Evolutionary conservation across 1,140 invertebrate species (phyloP), one percentile per base, ranked within the genome.

Genomic region (Cotesia chilonis): DNA sequence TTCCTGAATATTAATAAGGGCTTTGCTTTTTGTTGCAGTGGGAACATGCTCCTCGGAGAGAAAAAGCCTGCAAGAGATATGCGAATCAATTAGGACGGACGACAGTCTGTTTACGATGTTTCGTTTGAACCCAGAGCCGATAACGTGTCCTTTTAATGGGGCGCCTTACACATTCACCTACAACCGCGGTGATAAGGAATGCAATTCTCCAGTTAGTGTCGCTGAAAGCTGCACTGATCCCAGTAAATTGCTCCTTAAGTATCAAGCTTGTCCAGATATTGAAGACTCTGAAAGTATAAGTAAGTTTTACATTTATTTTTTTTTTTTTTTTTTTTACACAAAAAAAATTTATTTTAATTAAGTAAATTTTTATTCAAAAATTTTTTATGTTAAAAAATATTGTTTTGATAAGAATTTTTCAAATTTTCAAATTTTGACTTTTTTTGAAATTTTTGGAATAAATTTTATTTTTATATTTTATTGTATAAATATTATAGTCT

Each of bases 101-200:
- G 92, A 93, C 5, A 88, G 87, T 2, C 85, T 94, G 1, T 90
- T 89, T 80, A 92, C 92, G 52, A 93, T 94, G 91, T 94, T 94
- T 82, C 85, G 92, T 54, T 88, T 92, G 81, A 85, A 89, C 76
- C 89, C 91, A 0, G 87, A 89, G 63, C 91, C 92, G 2, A 90
- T 92, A 75, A 81, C 89, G 1, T 94, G 93, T 77, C 93, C 93
- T 4, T 94, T 94, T 83, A 90, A 89, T 74, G 90, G 90, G 3
- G 88, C 91, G n/a, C 92, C 94, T 0, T 93, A 93, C 84, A 93
- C 91, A 0, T 95, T 96, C 83, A 92, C 92, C 4, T 94, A 95
- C 79, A 92, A 89, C 81, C 87, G 92, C 10, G 91, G 91, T 6
- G 84, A 85, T 55, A 88, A 88, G 2, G 90, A 92, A 64, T 92